Conservation (phyloP, 2,797 vertebrate genomes). For the Sebastes cheni region DNA sequence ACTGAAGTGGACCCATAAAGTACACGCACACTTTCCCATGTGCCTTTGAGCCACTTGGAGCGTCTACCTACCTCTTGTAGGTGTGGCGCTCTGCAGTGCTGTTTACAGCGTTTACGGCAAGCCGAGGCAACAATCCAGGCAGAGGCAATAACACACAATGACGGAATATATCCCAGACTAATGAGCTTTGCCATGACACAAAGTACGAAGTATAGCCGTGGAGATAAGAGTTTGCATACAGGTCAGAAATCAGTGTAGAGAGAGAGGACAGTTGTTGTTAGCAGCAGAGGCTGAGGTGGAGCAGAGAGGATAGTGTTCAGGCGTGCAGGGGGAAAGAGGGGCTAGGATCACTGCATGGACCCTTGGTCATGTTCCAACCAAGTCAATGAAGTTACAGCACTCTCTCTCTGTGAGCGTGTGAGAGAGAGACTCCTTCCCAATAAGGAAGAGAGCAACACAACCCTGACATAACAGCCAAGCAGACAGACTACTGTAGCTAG, state of each 20-base stretch:
- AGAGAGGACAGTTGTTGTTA: neutral
- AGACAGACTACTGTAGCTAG: conserved; percentile 27
- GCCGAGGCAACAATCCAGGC: conserved; percentile 23
- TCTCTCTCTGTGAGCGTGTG: neutral
- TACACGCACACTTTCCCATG: neutral
- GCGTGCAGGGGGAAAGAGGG: conserved; percentile 14
- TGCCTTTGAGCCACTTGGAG: neutral
- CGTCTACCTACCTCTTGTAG: neutral
- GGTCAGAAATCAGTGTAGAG: conserved; percentile 17
- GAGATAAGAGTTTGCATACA: conserved; percentile 39
- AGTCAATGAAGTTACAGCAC: conserved; percentile 38
- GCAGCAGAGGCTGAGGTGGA: neutral
- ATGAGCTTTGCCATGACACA: conserved; percentile 29
- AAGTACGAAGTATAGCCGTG: conserved; percentile 28
- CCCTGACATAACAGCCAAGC: conserved; percentile 20
- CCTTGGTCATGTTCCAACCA: conserved; percentile 43
- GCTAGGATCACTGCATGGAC: conserved; percentile 16
- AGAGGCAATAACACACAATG: conserved; percentile 1
- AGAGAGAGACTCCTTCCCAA: conserved; percentile 16
- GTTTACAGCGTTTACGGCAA: conserved; percentile 11
- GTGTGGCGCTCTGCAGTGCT: neutral
- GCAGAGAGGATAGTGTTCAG: conserved; percentile 13
- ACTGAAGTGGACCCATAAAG: neutral
- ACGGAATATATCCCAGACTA: conserved; percentile 21
- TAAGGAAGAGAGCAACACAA: conserved; percentile 24